phyloP scores from a whole-genome alignment of 2,113 vertebrate genomes.

The Chloroceryle aenea region DNA sequence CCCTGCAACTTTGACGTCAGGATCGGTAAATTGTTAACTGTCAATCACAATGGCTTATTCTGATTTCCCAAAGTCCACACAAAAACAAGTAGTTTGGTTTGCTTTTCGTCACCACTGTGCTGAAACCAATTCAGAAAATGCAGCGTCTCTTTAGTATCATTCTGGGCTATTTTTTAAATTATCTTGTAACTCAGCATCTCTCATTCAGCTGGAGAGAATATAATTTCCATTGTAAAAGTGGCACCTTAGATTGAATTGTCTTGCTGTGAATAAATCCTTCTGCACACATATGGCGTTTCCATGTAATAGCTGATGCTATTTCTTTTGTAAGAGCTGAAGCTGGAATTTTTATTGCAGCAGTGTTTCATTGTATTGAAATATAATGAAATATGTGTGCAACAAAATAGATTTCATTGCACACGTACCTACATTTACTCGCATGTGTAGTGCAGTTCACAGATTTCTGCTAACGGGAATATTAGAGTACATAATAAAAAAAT shows the following conservation, averaged over 20 bases:
- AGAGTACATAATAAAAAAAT: not conserved
- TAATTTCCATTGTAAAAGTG: conserved; percentile 22
- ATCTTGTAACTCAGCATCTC: conserved; percentile 23
- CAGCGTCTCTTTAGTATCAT: not conserved
- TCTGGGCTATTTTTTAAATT: conserved; percentile 3
- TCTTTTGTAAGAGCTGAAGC: conserved; percentile 16
- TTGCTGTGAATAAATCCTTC: conserved; percentile 26
- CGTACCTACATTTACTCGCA: not conserved
- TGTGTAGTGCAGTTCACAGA: not conserved
- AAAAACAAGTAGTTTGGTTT: not conserved
- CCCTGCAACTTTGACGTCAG: not conserved
- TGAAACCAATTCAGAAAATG: conserved; percentile 17
- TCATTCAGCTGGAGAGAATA: not conserved
- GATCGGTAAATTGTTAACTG: not conserved
- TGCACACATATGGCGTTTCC: conserved; percentile 9
- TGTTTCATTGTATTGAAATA: not conserved
- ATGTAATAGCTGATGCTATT: not conserved
- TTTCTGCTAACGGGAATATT: not conserved
- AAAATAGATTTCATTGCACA: no score
- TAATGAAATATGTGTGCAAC: no score
- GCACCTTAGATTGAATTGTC: conserved; percentile 23
- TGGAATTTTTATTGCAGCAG: not conserved
- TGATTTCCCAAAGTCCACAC: not conserved
- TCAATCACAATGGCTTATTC: not conserved
- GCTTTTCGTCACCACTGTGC: not conserved